Percentiles rank a stretch among this genome's conserved stretches.
Conservation (phyloP, 2,888 invertebrate species). For the Chrysopilus asiliformis region DNA sequence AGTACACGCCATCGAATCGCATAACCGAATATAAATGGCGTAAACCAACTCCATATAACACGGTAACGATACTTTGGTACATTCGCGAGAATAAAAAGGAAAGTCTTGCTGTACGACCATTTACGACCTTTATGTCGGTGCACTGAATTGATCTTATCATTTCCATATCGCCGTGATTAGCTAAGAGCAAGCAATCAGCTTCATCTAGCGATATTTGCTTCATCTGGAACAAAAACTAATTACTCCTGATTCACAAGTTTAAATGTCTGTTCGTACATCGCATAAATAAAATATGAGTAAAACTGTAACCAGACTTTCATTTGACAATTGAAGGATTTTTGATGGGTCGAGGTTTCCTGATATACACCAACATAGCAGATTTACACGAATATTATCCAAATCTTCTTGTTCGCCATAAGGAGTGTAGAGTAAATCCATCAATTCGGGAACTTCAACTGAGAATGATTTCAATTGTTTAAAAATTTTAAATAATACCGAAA, state of each 20-base stretch:
- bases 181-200: constrained; percentile 11
- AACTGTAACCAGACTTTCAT: background rate
- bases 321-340: background rate
- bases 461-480: constrained; percentile 1
- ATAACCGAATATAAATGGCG: too few species aligned
- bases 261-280: background rate
- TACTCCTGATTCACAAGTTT: background rate
- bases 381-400: constrained; percentile 6
- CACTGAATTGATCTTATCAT: background rate
- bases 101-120: constrained; percentile 7
- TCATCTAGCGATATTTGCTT: constrained; percentile 8
- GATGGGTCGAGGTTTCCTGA: constrained; percentile 2
- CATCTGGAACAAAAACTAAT: constrained; percentile 1
- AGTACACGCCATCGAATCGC: too few species aligned
- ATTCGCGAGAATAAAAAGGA: constrained; percentile 12
- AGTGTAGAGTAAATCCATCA: constrained; percentile 2
- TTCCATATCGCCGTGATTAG: constrained; percentile 1
- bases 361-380: constrained; percentile 9
- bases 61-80: too few species aligned
- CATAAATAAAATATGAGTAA: background rate
- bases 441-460: constrained; percentile 5
- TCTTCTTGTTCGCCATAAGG: background rate
- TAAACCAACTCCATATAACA: too few species aligned
- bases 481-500: background rate
- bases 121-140: constrained; percentile 1